Evolutionary conservation across 2,113 vertebrate species (phyloP).

Genomic region (Dicrurus megarhynchus): DNA sequence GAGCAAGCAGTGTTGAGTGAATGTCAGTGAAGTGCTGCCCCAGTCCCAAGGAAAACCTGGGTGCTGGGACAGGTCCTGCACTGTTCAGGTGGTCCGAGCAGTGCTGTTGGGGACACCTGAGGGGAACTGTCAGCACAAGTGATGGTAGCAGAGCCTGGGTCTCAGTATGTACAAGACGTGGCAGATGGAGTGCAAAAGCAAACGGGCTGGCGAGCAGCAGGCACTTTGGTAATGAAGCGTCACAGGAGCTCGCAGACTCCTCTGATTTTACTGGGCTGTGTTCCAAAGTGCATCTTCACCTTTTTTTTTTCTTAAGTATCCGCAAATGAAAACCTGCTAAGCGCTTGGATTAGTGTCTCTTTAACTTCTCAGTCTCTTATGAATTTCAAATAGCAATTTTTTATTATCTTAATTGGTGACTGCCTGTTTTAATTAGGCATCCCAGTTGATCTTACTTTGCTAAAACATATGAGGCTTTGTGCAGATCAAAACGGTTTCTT

Average conservation of each 20-base stretch:
- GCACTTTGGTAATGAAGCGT: neutral
- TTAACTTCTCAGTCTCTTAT: neutral
- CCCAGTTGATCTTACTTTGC: neutral
- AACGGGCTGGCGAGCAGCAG: neutral
- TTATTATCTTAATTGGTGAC: constrained; percentile 14
- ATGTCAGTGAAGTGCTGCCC: neutral
- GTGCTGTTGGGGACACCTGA: neutral
- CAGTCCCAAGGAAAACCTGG: neutral
- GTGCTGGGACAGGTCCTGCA: neutral
- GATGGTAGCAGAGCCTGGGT: neutral
- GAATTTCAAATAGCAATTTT: constrained; percentile 34
- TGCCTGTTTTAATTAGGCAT: constrained; percentile 40
- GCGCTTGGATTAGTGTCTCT: constrained; percentile 2
- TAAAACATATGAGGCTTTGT: neutral
- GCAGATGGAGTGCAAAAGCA: constrained; percentile 61
- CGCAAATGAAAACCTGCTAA: constrained; percentile 29
- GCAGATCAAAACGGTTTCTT: neutral
- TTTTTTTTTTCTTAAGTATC: neutral
- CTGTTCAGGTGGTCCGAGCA: neutral
- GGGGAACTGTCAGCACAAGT: neutral
- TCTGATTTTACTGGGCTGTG: constrained; percentile 18
- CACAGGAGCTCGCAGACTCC: neutral
- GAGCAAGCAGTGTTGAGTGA: neutral
- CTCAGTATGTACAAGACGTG: constrained; percentile 22
- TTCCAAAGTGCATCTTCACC: neutral